Percentiles rank a stretch among this genome's conserved stretches.
These are phyloP conservation scores for Indicator maculatus DNA, from an alignment of 2,113 vertebrate genomes.

Conservation along the genomic window DNA sequence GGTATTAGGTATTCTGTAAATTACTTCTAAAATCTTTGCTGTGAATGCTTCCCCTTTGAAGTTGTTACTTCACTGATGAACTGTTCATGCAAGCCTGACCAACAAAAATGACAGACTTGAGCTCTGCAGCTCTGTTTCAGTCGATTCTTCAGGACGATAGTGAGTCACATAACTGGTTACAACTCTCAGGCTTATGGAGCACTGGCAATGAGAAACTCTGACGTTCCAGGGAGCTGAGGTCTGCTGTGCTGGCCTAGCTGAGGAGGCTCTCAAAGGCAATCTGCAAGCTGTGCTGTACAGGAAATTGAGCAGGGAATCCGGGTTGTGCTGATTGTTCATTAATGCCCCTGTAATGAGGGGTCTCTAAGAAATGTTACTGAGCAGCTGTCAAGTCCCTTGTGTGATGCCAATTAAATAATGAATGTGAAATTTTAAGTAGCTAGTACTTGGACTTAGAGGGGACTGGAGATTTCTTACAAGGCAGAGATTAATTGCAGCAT, in stretches of 20 bases:
- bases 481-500: not conserved
- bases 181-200: not conserved
- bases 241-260: constrained; percentile 15
- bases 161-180: not conserved
- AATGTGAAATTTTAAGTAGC: constrained; percentile 39
- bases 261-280: constrained; percentile 24
- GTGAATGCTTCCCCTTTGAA: not conserved
- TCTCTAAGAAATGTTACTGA: constrained; percentile 52
- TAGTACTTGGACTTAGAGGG: constrained; percentile 3
- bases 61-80: not conserved
- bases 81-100: not conserved
- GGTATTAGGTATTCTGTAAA: too few relatives aligned
- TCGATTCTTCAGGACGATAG: not conserved
- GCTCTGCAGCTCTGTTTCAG: not conserved
- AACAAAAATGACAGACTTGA: not conserved
- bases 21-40: not conserved
- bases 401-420: constrained; percentile 60
- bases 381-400: constrained; percentile 37
- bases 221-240: not conserved
- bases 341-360: constrained; percentile 63
- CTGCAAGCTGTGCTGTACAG: constrained; percentile 55
- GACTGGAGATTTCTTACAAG: not conserved
- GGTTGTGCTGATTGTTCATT: constrained; percentile 55
- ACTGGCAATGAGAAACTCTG: not conserved
- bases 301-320: constrained; percentile 62